Evolutionary conservation across 2,797 vertebrate genomes (phyloP).

Genomic region (Siniperca scherzeri): DNA sequence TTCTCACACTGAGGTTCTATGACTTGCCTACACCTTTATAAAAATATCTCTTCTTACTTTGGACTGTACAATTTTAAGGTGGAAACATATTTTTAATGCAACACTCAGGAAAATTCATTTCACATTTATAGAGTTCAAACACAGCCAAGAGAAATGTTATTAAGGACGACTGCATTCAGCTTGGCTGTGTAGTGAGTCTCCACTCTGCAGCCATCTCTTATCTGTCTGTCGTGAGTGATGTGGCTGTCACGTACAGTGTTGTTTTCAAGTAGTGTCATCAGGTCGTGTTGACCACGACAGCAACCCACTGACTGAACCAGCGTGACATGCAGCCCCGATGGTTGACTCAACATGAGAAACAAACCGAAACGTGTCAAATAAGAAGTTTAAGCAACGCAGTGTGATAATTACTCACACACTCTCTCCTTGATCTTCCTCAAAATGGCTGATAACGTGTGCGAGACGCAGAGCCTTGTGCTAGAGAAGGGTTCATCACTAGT

Average conservation of each 20-base stretch:
- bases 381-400: neutral
- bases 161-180: neutral
- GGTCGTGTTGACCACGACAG: slow-evolving; percentile 31
- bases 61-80: neutral
- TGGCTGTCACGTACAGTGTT: neutral
- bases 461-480: neutral
- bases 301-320: slow-evolving; percentile 14
- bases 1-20: slow-evolving; percentile 12
- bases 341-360: slow-evolving; percentile 42
- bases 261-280: slow-evolving; percentile 3
- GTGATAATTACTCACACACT: slow-evolving; percentile 15
- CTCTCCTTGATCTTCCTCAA: neutral
- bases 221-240: neutral
- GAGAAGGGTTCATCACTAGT: neutral
- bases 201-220: neutral
- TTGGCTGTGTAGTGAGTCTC: neutral
- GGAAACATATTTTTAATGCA: neutral
- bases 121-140: neutral
- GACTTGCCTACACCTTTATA: neutral
- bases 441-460: neutral
- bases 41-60: slow-evolving; percentile 10
- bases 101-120: neutral
- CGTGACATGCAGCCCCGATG: slow-evolving; percentile 13
- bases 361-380: neutral
- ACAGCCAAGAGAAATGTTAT: neutral